A percentile compares a stretch with the other conserved stretches of the same genome.
These are phyloP conservation scores for Trachythela sp. DNA, from an alignment of 64 coral and sea anemone genomes.

Conservation along the genomic window DNA sequence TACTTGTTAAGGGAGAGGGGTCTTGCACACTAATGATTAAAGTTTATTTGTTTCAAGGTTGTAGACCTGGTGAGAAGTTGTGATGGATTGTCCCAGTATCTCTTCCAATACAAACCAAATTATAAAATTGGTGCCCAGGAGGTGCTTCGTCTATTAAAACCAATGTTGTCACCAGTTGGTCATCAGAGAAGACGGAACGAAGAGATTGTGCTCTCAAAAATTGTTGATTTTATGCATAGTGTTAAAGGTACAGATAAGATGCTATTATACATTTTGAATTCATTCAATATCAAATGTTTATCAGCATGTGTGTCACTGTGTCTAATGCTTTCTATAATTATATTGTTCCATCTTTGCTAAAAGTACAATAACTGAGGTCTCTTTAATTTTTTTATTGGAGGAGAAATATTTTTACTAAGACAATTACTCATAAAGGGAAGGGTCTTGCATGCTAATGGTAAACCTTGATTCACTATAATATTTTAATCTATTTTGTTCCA, in stretches of 20 bases:
- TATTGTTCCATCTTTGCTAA: no score
- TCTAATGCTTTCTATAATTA: no score
- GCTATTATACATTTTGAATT: not conserved
- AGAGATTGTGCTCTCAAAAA: not conserved
- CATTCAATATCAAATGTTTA: not conserved
- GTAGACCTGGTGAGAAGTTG: not conserved
- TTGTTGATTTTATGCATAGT: not conserved
- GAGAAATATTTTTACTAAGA: not conserved
- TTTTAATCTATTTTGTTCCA: not conserved
- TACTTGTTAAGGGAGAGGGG: no score
- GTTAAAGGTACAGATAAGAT: not conserved
- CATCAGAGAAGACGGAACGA: not conserved
- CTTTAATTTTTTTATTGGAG: no score
- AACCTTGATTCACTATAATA: not conserved
- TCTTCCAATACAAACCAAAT: not conserved
- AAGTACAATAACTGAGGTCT: no score
- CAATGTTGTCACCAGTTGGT: not conserved
- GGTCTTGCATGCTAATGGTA: not conserved
- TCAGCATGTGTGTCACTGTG: no score
- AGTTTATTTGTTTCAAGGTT: not conserved
- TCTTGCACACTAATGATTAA: no score
- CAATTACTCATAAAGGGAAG: not conserved
- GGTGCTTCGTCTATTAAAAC: not conserved
- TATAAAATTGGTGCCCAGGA: not conserved
- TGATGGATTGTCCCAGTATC: not conserved